Conservation (phyloP, 2,113 vertebrate genomes). For the Prolemur simus region DNA sequence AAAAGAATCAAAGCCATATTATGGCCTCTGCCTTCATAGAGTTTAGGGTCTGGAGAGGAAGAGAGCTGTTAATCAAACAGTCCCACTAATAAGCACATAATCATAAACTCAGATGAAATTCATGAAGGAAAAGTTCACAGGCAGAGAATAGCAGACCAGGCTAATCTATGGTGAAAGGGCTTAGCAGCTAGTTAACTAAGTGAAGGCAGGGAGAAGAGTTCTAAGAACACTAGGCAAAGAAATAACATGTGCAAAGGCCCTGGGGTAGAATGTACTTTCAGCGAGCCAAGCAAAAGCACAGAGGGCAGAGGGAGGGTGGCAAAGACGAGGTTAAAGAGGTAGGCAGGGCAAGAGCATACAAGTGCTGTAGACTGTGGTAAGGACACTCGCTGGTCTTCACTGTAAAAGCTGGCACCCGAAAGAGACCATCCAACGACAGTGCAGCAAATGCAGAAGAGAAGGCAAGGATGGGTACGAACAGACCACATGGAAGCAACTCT, state of each 20-base stretch:
- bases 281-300: neutral
- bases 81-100: neutral
- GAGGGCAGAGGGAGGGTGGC: neutral
- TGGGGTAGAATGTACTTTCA: neutral
- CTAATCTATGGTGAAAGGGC: neutral
- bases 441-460: neutral
- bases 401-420: neutral
- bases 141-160: neutral
- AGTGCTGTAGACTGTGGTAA: neutral
- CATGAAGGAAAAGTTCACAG: neutral
- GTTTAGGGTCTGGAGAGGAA: neutral
- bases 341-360: neutral
- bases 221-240: neutral
- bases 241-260: neutral
- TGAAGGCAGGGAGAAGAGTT: neutral
- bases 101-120: neutral
- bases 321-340: neutral
- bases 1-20: neutral
- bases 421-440: fast-evolving
- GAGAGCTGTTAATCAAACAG: fast-evolving
- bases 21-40: neutral
- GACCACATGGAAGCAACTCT: fast-evolving
- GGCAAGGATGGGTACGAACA: neutral
- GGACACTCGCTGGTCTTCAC: neutral
- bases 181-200: neutral